Evolutionary conservation across 2,888 invertebrate genomes (phyloP), one percentile per base, ranked within the genome.

Genomic region (Lycia hirtaria): DNA sequence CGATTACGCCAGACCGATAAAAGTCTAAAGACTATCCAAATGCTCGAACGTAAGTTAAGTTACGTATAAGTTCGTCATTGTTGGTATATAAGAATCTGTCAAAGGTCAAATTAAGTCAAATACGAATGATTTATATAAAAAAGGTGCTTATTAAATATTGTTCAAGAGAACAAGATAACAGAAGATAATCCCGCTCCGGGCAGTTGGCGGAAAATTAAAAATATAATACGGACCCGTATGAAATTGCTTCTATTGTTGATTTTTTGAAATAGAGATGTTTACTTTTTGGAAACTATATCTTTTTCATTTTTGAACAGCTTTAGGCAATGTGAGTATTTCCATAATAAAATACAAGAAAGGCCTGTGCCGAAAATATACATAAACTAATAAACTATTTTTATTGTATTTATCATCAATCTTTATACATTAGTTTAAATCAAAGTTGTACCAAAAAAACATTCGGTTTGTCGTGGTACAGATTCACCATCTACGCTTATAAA

Each of bases 121-220:
- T 43, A 41, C 20, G 37, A 35, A 15, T 17, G 38, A 19, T 41
- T 43, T 50, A 40, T 37, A 35, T 40, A 28, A 52, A n/a, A 35
- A 37, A 45, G 37, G 20, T 54, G 24, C 48, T 47, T 49, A 43
- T 22, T 56, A 57, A 55, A 47, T 54, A 56, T 47, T 53, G 48
- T 52, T 54, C 3, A 9, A 24, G 17, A 50, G 20, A 37, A 43
- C 20, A 30, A 51, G 32, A 53, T 51, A 28, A 55, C 47, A 62
- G 15, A n/a, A 60, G 68, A 72, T 72, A 30, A 72, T 67, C 69
- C 60, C 4, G 53, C 71, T 64, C 15, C 43, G 15, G 65, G 71
- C 69, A 17, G 12, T 43, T 59, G 60, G 12, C 44, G 5, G 59
- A 48, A 71, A 72, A 70, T 77, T 74, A 75, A 69, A 71, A 66